Conservation (phyloP, 1,140 invertebrate species). For the Macrotrachela quadricornifera region DNA sequence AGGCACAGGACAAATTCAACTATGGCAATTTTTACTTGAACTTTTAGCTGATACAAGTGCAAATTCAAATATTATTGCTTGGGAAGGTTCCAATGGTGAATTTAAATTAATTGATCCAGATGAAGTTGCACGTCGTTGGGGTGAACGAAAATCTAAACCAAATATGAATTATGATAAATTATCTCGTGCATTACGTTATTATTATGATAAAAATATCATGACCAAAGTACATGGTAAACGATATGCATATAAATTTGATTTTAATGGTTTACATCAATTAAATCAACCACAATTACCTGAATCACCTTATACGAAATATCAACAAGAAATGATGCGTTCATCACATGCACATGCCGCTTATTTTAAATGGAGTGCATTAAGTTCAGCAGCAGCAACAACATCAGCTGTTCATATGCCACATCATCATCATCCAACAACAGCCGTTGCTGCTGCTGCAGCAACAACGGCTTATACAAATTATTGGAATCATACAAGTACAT, state of each 20-base stretch:
- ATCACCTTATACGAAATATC: too few species aligned
- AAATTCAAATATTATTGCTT: conserved; percentile 67
- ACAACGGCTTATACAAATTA: too few species aligned
- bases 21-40: conserved; percentile 95
- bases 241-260: conserved; percentile 95
- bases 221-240: conserved; percentile 47
- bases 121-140: conserved; percentile 87
- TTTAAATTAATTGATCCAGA: conserved; percentile 93
- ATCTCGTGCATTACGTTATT: conserved; percentile 73
- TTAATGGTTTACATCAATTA: conserved; percentile 32
- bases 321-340: too few species aligned
- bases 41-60: conserved; percentile 56
- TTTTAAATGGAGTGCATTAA: too few species aligned
- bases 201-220: conserved; percentile 42
- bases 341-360: too few species aligned
- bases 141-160: conserved; percentile 87
- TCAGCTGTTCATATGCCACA: too few species aligned
- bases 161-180: conserved; percentile 99
- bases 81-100: conserved; percentile 83
- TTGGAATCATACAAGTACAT: too few species aligned
- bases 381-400: too few species aligned
- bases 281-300: background rate
- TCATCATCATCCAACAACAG: too few species aligned
- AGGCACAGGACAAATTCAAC: conserved; percentile 86
- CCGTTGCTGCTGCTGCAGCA: too few species aligned